Evolutionary conservation across 1,140 invertebrate species (phyloP), one percentile per base, ranked within the genome.

Genomic region (Caerostris darwini): DNA sequence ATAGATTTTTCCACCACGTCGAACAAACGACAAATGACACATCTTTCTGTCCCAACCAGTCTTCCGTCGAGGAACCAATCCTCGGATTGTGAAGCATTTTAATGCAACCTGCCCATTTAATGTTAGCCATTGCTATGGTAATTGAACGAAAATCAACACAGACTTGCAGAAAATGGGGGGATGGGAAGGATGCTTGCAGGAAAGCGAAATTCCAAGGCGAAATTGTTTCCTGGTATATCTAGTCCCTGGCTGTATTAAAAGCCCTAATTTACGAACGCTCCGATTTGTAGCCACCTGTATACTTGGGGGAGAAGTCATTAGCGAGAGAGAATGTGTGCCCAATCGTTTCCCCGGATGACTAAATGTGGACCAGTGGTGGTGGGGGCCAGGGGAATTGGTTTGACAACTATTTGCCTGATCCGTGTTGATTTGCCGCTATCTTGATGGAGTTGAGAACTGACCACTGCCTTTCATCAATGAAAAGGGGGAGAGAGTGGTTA

Each of bases 1-100:
- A 94, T 94, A 94, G 92, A 94, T 88, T 94, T 89, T 89, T 94
- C 92, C 92, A 81, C 17, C n/a, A 88, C 86, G 83, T 94, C 92
- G 86, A 82, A 61, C 86, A 82, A 88, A 59, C 81, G 92, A 89
- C 92, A 64, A 93, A 93, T 69, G 92, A 87, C 86, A 82, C 57
- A 57, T 81, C 12, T 19, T 69, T 54, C 50, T 34, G 34, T 34
- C 34, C 2, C 34, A 34, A 34, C 82, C 61, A 17, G n/a, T 19
- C 69, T 7, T 54, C n/a, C 54, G 81, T 8, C 58, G 34, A 85
- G 57, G 57, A 53, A 7, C 58, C 12, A 56, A 57, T 64, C 61
- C 6, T 54, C 14, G 81, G 90, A 93, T 93, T 92, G 71, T 83
- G 53, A 86, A 77, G 92, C 92, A 93, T 93, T 87, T 93, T 93